These are phyloP conservation scores for Rhysida immarginata DNA, from an alignment of 1,140 invertebrate species.

Conservation along the genomic window DNA sequence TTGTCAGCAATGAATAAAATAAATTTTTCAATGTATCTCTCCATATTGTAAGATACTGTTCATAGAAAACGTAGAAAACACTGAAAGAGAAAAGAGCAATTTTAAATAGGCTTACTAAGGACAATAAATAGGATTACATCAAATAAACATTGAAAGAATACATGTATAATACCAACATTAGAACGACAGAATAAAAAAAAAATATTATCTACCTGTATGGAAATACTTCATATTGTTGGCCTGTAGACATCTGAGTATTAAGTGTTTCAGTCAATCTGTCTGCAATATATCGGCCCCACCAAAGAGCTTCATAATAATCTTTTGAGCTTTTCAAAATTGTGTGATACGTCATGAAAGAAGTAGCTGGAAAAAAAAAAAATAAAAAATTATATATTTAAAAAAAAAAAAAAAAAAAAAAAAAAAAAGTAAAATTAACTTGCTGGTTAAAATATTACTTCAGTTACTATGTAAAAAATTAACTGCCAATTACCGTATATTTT, in stretches of 20 bases:
- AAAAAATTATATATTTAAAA: too few species aligned
- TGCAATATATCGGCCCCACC: constrained; percentile 52
- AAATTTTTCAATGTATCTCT: constrained; percentile 55
- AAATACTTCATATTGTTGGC: constrained; percentile 1
- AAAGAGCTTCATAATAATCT: constrained; percentile 68
- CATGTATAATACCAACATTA: too few species aligned
- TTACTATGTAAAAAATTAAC: too few species aligned
- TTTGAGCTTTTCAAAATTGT: constrained; percentile 53
- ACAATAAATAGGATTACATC: too few species aligned
- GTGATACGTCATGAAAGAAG: constrained; percentile 82
- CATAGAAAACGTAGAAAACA: constrained; percentile 84
- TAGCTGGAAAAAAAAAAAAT: constrained; percentile 31
- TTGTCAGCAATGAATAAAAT: constrained; percentile 51
- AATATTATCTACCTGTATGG: constrained; percentile 12
- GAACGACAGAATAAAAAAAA: too few species aligned
- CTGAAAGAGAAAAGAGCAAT: too few species aligned
- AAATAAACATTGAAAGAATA: constrained; percentile 10
- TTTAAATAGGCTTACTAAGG: too few species aligned
- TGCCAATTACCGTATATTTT: too few species aligned
- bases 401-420: too few species aligned
- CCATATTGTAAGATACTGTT: constrained; percentile 85
- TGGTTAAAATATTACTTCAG: too few species aligned
- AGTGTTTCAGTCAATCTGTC: constrained; percentile 46
- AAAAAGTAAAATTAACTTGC: too few species aligned
- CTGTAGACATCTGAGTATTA: background rate